Evolutionary conservation across 2,113 vertebrate species (phyloP), one percentile per base, ranked within the genome.

Genomic region (Triplophysa dalaica): DNA sequence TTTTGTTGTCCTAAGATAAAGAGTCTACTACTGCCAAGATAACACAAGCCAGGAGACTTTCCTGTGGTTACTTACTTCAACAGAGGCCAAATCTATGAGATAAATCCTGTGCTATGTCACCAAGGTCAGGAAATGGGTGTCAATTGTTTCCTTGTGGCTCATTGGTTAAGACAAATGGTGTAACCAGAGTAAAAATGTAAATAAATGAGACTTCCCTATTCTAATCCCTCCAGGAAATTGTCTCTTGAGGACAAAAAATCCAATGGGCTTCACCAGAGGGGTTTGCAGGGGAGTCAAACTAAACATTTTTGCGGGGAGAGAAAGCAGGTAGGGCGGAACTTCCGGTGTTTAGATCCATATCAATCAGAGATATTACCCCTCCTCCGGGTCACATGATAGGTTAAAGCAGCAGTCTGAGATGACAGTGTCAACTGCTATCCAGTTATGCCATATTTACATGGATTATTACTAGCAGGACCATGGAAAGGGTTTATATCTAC

Each of bases 251-350:
- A 64, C 1, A 75, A 63, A 75, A 60, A 4, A 16, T 43, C 43
- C 67, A 7, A 58, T 11, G 29, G 65, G 77, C 65, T 17, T 80
- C 41, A 68, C 45, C 26, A 17, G 3, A 38, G 68, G 81, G 82
- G 81, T 84, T 74, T 66, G 43, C 81, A 76, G 72, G 67, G 83
- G 79, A 80, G 84, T 88, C 83, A 86, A 89, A 86, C 79, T 79
- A 87, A 89, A 87, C 86, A 87, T 86, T 87, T 87, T 85, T 38
- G 69, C 74, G 50, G 72, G n/a, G 60, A 85, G 29, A 84, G 78
- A 70, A 79, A 69, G 77, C 74, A 85, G 61, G 19, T 75, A 81
- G 60, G 52, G 41, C 62, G 4, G 72, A 87, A 87, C 52, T 80
- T 60, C 61, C 52, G 70, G 14, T 83, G 82, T 85, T 86, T 81